Percentiles rank a stretch among this genome's conserved stretches.
These are phyloP conservation scores for Drosophila histrio DNA, from an alignment of 2,888 invertebrate species.

Conservation along the genomic window DNA sequence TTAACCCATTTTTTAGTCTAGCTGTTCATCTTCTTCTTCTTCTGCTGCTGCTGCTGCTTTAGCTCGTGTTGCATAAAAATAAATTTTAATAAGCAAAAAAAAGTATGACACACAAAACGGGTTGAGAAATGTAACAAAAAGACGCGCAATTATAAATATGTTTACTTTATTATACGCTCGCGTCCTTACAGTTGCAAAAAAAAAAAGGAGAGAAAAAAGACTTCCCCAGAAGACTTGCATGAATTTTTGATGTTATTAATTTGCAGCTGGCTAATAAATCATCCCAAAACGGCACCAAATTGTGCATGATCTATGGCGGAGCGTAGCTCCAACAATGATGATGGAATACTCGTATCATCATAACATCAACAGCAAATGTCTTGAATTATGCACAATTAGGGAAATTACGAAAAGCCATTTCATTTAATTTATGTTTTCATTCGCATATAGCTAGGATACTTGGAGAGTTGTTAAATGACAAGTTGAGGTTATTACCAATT, in stretches of 20 bases:
- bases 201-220: background rate
- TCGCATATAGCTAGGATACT: background rate
- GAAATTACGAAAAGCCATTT: constrained; percentile 21
- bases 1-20: constrained; percentile 27
- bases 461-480: background rate
- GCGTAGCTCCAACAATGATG: background rate
- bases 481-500: background rate
- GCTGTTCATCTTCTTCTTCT: background rate
- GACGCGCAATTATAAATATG: constrained; percentile 46
- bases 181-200: background rate
- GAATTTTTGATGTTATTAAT: constrained; percentile 65
- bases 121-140: background rate
- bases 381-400: constrained; percentile 33
- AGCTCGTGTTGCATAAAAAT: constrained; percentile 57
- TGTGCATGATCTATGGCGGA: constrained; percentile 49
- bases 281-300: constrained; percentile 26
- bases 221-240: constrained; percentile 25
- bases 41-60: too few relatives aligned
- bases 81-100: constrained; percentile 50
- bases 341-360: constrained; percentile 16
- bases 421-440: constrained; percentile 9
- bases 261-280: constrained; percentile 63
- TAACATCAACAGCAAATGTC: background rate
- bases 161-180: constrained; percentile 22
- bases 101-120: constrained; percentile 1